Percentiles rank a stretch among this genome's conserved stretches.
phyloP scores from a whole-genome alignment of 2,888 invertebrate genomes.

The Ochlodes sylvanus region DNA sequence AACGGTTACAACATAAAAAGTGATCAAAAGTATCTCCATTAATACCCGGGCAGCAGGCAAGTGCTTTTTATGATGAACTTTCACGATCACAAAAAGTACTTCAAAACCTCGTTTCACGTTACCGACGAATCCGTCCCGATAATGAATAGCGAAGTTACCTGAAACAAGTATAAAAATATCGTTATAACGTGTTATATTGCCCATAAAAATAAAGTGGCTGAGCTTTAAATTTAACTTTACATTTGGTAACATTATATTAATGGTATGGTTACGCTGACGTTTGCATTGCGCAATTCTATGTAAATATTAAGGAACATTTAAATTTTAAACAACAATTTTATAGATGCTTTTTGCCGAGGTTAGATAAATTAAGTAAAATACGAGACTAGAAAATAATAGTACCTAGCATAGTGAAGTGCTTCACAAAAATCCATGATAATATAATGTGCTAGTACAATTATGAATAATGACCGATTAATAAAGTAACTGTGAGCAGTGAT shows the following conservation, averaged over 20 bases:
- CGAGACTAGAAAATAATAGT: too few relatives aligned
- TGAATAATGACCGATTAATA: too few relatives aligned
- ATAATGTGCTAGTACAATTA: too few relatives aligned
- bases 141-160: constrained; percentile 48
- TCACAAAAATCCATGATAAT: too few relatives aligned
- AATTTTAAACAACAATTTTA: too few relatives aligned
- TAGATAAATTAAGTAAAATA: too few relatives aligned
- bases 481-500: too few relatives aligned
- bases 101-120: constrained; percentile 26
- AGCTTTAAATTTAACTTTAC: constrained; percentile 51
- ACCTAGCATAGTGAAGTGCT: too few relatives aligned
- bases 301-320: too few relatives aligned
- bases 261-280: constrained; percentile 37
- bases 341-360: too few relatives aligned
- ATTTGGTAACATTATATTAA: constrained; percentile 48
- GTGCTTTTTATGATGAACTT: constrained; percentile 30
- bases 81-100: constrained; percentile 34
- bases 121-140: constrained; percentile 27
- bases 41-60: background rate
- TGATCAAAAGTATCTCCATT: constrained; percentile 11
- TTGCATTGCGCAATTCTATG: constrained; percentile 32
- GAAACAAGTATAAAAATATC: constrained; percentile 49
- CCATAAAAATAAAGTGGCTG: constrained; percentile 49
- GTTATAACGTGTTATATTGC: constrained; percentile 49
- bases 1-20: constrained; percentile 1